Evolutionary conservation across 2,113 vertebrate genomes (phyloP).

Genomic region (Esox niger): DNA sequence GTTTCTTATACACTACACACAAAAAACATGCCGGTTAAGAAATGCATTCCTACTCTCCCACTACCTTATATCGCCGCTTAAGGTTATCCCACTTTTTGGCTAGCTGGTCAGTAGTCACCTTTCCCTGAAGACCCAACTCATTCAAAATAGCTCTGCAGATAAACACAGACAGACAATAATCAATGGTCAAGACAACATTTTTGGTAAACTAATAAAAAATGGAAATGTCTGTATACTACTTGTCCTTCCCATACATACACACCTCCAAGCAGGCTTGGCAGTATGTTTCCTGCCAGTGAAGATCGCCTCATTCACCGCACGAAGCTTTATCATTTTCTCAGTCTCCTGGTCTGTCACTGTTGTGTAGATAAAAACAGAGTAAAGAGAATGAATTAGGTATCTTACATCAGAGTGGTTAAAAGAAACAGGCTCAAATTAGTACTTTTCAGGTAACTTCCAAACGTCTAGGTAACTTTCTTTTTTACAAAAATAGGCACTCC

Average conservation of each 20-base stretch:
- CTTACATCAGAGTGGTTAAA: too few relatives aligned
- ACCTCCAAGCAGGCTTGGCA: slow-evolving; percentile 69
- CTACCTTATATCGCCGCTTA: slow-evolving; percentile 68
- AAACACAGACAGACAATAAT: not conserved
- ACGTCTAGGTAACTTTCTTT: too few relatives aligned
- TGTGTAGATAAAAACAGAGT: not conserved
- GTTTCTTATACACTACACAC: not conserved
- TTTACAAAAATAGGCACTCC: too few relatives aligned
- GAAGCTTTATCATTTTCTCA: slow-evolving; percentile 61
- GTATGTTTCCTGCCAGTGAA: slow-evolving; percentile 67
- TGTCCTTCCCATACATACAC: slow-evolving; percentile 4
- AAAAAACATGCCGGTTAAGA: not conserved
- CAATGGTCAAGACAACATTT: too few relatives aligned
- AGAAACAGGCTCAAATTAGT: too few relatives aligned
- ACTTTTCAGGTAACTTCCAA: too few relatives aligned
- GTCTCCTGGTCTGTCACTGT: slow-evolving; percentile 62
- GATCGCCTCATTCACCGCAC: slow-evolving; percentile 59
- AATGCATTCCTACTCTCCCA: not conserved
- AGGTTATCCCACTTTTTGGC: slow-evolving; percentile 73
- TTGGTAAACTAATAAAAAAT: not conserved
- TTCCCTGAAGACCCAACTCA: slow-evolving; percentile 66
- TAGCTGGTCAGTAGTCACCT: slow-evolving; percentile 67
- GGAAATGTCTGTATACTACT: too few relatives aligned
- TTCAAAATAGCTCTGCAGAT: slow-evolving; percentile 60
- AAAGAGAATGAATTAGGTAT: not conserved